Base-by-base conservation (phyloP, 2,888 invertebrate genomes). In the Liposcelis brunnea region DNA sequence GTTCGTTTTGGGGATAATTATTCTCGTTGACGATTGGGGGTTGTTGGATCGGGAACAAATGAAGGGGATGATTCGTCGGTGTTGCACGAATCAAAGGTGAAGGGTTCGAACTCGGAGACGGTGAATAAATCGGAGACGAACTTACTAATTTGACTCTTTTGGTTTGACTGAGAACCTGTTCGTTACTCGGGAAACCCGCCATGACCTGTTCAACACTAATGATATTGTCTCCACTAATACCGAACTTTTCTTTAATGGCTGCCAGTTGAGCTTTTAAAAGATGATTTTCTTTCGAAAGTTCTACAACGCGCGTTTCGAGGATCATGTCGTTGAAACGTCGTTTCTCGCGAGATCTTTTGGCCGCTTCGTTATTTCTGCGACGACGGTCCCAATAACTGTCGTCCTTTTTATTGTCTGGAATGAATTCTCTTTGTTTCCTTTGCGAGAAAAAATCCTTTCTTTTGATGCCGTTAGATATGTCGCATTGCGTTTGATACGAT, bases 301-400 rank as follows among this genome's bases (percentile, higher is more conserved):
- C 91, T 46, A 90, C 79, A 26, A 97, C 91, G 40, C 91, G 75
- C 55, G 89, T 86, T 59, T 95, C 95, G 49, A 97, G 70, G 1
- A 91, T 89, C 87, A 94, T 87, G 64, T 95, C 94, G 61, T 95
- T 93, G 67, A 89, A 83, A 40, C 94, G 79, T 35, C 94, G 75
- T 63, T 95, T 95, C 63, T 95, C 94, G n/a, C 94, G 75, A 5
- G 93, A 93, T 37, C 93, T 70, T 61, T 95, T 91, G 47, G 95
- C 95, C 1, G 95, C 95, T 63, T 94, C 94, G 64, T 97, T 97
- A 66, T 97, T 95, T 48, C 94, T 75, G 50, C 94, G 73, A 47
- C 97, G 73, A 47, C 94, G 77, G 63, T 94, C 93, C 97, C 97
- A 95, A 65, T 95, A 95, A 58, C 85, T 87, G 56, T 93, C 90